phyloP scores from a whole-genome alignment of 2,797 vertebrate genomes.

The Menidia menidia region DNA sequence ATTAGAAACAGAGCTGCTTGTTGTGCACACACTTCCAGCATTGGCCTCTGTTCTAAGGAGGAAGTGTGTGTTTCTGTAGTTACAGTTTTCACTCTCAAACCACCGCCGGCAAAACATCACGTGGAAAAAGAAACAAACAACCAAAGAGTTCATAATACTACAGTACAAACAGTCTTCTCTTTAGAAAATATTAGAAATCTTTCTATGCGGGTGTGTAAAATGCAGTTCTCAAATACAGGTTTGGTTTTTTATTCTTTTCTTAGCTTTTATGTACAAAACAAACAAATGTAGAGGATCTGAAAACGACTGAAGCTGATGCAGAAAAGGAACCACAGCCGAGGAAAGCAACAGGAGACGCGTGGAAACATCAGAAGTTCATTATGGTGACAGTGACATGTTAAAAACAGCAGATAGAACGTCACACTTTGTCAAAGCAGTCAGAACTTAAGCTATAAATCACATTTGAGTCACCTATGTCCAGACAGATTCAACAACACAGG shows the following conservation, averaged over 20 bases:
- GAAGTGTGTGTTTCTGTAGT: constrained; percentile 72
- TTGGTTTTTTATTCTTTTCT: constrained; percentile 29
- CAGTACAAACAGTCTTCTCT: constrained; percentile 92
- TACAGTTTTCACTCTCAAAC: constrained; percentile 70
- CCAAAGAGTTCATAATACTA: constrained; percentile 80
- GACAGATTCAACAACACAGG: too few species aligned
- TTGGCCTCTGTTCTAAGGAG: constrained; percentile 75
- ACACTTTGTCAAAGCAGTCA: too few species aligned
- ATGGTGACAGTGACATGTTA: too few species aligned
- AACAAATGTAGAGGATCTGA: constrained; percentile 18
- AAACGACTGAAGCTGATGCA: constrained; percentile 20
- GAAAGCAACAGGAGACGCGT: not conserved
- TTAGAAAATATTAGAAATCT: constrained; percentile 95
- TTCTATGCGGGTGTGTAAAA: constrained; percentile 95
- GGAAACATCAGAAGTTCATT: too few species aligned
- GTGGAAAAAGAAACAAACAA: constrained; percentile 64
- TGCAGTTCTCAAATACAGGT: constrained; percentile 90
- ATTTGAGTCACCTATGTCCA: too few species aligned
- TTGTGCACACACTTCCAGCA: constrained; percentile 87
- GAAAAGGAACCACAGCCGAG: constrained; percentile 18
- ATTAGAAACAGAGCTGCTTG: constrained; percentile 90
- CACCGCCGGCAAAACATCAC: constrained; percentile 65
- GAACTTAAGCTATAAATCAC: too few species aligned
- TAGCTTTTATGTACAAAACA: constrained; percentile 88
- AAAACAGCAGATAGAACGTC: too few species aligned